Evolutionary conservation across 1,140 invertebrate genomes (phyloP).

Genomic region (Cotesia chilonis): DNA sequence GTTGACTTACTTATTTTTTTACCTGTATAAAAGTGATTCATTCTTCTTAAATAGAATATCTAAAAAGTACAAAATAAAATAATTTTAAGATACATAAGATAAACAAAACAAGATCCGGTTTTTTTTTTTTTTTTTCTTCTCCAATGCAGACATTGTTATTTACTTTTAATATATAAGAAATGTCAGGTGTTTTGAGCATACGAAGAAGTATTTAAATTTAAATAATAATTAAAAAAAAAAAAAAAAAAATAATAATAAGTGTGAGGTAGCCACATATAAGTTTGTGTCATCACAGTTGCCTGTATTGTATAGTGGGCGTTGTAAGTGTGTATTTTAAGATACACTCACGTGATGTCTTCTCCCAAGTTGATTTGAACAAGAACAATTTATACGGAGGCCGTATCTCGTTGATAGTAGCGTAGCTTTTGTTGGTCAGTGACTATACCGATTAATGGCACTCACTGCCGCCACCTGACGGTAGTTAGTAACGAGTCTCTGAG

Average conservation of each 20-base stretch:
- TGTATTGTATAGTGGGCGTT: conserved; percentile 5
- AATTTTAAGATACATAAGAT: no score
- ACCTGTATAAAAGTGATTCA: background rate
- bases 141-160: no score
- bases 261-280: conserved; percentile 3
- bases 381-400: conserved; percentile 4
- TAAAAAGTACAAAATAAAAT: no score
- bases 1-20: conserved; percentile 3
- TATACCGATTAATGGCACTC: conserved; percentile 21
- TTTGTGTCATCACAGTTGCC: conserved; percentile 4
- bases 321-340: conserved; percentile 20
- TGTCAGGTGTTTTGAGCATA: no score
- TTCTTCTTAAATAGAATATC: background rate
- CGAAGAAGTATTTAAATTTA: no score
- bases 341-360: conserved; percentile 15
- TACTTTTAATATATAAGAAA: no score
- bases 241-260: background rate
- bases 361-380: conserved; percentile 7
- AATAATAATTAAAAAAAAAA: background rate
- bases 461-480: conserved; percentile 28
- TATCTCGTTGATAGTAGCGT: background rate
- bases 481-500: conserved; percentile 11
- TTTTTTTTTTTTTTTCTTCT: no score
- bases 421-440: background rate
- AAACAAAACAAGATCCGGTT: no score